Percentiles rank a stretch among this genome's conserved stretches.
Conservation (phyloP, 2,113 vertebrate genomes). For the Mesembrinibis cayennensis region DNA sequence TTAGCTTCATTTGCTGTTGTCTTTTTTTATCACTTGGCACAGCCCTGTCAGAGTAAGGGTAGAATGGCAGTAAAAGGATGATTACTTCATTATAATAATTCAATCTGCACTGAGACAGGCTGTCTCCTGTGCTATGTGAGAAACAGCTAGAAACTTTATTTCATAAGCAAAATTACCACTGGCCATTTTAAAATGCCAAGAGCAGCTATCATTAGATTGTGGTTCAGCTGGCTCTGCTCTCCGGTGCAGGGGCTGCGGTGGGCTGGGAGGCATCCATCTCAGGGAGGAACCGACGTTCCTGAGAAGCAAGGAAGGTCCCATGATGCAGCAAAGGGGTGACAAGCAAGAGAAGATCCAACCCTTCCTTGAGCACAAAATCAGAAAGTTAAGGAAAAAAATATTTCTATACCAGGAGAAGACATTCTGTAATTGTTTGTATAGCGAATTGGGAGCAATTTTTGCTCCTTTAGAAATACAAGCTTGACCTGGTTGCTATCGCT, state of each 20-base stretch:
- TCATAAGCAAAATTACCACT: constrained; percentile 15
- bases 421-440: not conserved
- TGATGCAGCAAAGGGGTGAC: not conserved
- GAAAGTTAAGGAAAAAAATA: not conserved
- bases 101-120: constrained; percentile 19
- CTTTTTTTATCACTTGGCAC: constrained; percentile 32
- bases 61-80: not conserved
- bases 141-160: constrained; percentile 25
- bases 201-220: not conserved
- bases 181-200: constrained; percentile 1
- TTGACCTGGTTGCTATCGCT: not conserved
- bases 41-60: not conserved
- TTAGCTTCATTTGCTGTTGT: not conserved
- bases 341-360: not conserved
- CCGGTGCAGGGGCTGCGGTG: not conserved
- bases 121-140: constrained; percentile 14
- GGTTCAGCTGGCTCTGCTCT: not conserved
- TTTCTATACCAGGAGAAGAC: not conserved
- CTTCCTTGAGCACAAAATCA: not conserved
- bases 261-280: not conserved
- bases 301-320: not conserved
- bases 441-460: not conserved
- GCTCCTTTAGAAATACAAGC: not conserved
- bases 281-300: not conserved
- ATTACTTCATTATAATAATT: constrained; percentile 25